Evolutionary conservation across 2,888 invertebrate genomes (phyloP), one percentile per base, ranked within the genome.

Genomic region (Eumacrocentrus americanus): DNA sequence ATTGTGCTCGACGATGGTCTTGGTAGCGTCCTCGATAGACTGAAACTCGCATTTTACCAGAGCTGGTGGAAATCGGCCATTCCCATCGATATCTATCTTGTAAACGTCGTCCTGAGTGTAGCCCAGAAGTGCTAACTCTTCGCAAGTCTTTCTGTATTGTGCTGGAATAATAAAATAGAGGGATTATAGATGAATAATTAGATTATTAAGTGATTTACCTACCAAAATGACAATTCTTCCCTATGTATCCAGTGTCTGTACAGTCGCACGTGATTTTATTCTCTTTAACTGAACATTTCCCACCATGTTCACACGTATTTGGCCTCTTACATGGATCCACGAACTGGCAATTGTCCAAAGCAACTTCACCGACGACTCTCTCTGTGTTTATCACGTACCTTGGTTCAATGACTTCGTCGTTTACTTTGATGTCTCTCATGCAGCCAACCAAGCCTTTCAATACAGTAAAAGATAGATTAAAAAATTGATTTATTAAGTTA

Each of bases 11-110:
- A 95, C 94, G 66, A 94, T 93, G 0, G 90, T 90, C 66, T 94
- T 94, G 0, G 92, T 92, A 0, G 88, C 86, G 75, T 93, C 92
- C 61, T 92, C 92, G 71, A 91, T 85, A 40, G 91, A 91, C 75
- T 93, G 94, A 77, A 96, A 96, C 76, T 94, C 92, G 77, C 96
- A 97, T 72, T 93, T 90, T 0, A 96, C 95, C 72, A 93, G 90
- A 0, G 94, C 93, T 0, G 95, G 95, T 2, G 95, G 94, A 75
- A 94, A 92, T 60, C 91, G 88, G 0, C 96, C 96, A 75, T 94
- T 94, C 0, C 96, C 95, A 75, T 97, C 96, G 55, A 96, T 94
- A 75, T 97, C 96, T 70, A 96, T 94, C 46, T 91, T 87, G 77
- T 95, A 96, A 0, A 95, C 94, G 70, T 95, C 95, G 35, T 95